A percentile compares a stretch with the other conserved stretches of the same genome.
phyloP scores from a whole-genome alignment of 1,140 invertebrate species.

The Calephelis nemesis region DNA sequence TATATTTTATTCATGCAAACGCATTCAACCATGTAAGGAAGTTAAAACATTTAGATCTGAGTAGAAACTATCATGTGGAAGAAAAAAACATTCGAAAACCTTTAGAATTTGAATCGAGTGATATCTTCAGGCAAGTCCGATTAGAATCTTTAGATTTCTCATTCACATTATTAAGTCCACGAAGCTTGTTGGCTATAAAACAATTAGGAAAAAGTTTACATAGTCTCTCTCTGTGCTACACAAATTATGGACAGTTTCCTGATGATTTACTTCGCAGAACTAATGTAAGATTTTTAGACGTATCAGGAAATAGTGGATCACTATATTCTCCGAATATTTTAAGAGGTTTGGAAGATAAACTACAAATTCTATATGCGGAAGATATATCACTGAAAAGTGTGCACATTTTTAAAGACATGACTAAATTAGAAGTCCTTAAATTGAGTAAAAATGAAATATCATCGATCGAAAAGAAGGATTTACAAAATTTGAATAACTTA shows the following conservation, averaged over 20 bases:
- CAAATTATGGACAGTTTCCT: conserved; percentile 53
- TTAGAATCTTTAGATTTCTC: conserved; percentile 78
- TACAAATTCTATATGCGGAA: conserved; percentile 74
- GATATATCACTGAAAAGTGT: conserved; percentile 59
- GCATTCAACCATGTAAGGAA: conserved; percentile 61
- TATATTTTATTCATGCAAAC: conserved; percentile 57
- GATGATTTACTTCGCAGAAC: conserved; percentile 63
- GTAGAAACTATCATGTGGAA: conserved; percentile 64
- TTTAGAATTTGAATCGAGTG: conserved; percentile 38
- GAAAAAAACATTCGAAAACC: conserved; percentile 43
- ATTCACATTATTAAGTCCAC: conserved; percentile 62
- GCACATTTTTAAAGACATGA: conserved; percentile 53
- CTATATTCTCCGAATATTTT: conserved; percentile 39
- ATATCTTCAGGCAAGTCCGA: conserved; percentile 58
- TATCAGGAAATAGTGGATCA: conserved; percentile 73
- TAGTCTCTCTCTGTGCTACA: conserved; percentile 78
- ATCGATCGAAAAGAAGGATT: conserved; percentile 36
- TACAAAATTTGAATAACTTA: conserved; percentile 56
- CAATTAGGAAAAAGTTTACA: conserved; percentile 57
- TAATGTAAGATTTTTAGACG: conserved; percentile 69
- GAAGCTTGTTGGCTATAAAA: conserved; percentile 56
- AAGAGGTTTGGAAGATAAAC: conserved; percentile 57
- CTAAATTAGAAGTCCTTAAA: conserved; percentile 63
- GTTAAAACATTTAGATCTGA: conserved; percentile 77
- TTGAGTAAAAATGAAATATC: conserved; percentile 74